These are phyloP conservation scores for Rhinoderma darwinii DNA, from an alignment of 2,113 vertebrate species.

Conservation along the genomic window DNA sequence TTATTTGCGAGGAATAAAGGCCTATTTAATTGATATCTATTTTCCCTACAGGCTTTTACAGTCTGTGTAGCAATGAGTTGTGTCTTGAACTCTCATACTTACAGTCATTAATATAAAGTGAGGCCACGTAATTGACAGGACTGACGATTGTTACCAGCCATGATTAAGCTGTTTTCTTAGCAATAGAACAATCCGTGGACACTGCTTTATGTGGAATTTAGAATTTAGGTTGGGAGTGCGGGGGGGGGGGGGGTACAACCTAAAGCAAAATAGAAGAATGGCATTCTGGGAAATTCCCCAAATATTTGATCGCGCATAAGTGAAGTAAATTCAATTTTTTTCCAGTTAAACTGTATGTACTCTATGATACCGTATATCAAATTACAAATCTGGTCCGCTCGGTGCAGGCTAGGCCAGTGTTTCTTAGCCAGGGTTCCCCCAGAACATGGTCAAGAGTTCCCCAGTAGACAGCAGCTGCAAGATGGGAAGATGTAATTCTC, in stretches of 20 bases:
- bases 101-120: constrained; percentile 9
- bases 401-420: too few relatives aligned
- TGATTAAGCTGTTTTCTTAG: neutral
- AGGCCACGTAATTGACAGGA: constrained; percentile 9
- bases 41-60: constrained; percentile 45
- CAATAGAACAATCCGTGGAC: neutral
- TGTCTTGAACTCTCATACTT: constrained; percentile 17
- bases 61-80: neutral
- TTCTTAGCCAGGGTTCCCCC: too few relatives aligned
- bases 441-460: too few relatives aligned
- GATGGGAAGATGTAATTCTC: too few relatives aligned
- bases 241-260: neutral
- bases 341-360: neutral
- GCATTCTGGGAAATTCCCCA: neutral
- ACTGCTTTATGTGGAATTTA: neutral
- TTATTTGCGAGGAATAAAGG: constrained; percentile 43
- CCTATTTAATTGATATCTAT: constrained; percentile 41
- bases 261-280: neutral
- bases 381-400: too few relatives aligned
- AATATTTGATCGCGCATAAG: neutral
- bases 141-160: neutral
- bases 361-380: too few relatives aligned
- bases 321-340: neutral
- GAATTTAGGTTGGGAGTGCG: neutral
- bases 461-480: too few relatives aligned